Evolutionary conservation across 2,797 vertebrate genomes (phyloP), one percentile per base, ranked within the genome.

Genomic region (Onychomys leucogaster): DNA sequence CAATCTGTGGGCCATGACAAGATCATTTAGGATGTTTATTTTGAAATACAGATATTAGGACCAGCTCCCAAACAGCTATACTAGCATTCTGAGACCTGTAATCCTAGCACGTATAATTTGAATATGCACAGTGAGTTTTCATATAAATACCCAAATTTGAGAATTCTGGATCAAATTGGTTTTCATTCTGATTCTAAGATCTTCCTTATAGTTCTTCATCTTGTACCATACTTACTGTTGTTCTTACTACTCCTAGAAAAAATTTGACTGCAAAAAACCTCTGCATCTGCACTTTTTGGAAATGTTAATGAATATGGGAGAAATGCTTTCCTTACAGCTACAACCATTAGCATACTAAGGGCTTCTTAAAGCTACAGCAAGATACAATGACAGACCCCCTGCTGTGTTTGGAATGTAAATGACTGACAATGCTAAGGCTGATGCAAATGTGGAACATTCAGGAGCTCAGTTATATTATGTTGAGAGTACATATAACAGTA

Each of bases 111-210:
- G 7, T 89, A 41, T 71, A 88, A 82, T 91, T 97, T 94, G 69
- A 96, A 91, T 52, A 91, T 84, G 27, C n/a, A 80, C 0, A 63
- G 9, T 85, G 32, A 37, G 5, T 71, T 95, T 91, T 82, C 52
- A 75, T 77, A 55, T 80, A 93, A 96, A 96, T 91, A 85, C 17
- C 34, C 52, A 96, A 78, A 91, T 77, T 80, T 96, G 69, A 94
- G 91, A 89, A 90, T 25, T 71, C 69, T 19, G 82, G 14, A 90
- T 84, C 23, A 88, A 57, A 83, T 95, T 25, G 37, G 0, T 69
- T 92, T 37, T 85, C 41, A 11, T 92, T 97, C 61, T 89, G 27
- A 93, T 89, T 94, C 75, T 65, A 93, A 89, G 46, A 91, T 59
- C 52, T 87, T 97, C 57, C 89, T 46, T 83, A 43, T 11, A 87